phyloP scores from a whole-genome alignment of 1,140 invertebrate species.

The Drepana arcuata region DNA sequence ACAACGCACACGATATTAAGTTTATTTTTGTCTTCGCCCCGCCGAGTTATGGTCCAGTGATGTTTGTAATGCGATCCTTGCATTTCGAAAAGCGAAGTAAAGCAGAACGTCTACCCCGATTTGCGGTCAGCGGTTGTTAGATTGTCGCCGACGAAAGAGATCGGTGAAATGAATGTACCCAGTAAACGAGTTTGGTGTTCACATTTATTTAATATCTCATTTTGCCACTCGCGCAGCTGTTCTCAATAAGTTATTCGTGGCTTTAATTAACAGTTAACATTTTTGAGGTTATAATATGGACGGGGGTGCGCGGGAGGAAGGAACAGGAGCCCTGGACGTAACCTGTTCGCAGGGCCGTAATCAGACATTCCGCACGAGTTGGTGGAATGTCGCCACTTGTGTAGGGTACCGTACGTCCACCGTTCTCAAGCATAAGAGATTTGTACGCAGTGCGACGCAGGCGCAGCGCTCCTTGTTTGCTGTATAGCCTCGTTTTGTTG shows the following conservation, averaged over 20 bases:
- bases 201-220: conserved; percentile 21
- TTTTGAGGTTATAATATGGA: conserved; percentile 40
- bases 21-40: conserved; percentile 70
- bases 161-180: conserved; percentile 43
- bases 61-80: conserved; percentile 67
- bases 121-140: conserved; percentile 57
- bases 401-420: conserved; percentile 56
- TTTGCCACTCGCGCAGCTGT: conserved; percentile 29
- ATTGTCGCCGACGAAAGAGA: conserved; percentile 48
- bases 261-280: conserved; percentile 17
- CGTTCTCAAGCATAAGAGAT: conserved; percentile 57
- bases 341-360: conserved; percentile 59
- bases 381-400: conserved; percentile 59
- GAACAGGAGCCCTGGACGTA: conserved; percentile 44
- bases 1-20: conserved; percentile 66
- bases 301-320: conserved; percentile 42
- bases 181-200: conserved; percentile 41
- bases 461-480: conserved; percentile 31
- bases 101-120: conserved; percentile 51
- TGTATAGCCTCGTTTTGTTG: conserved; percentile 43
- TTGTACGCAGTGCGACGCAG: conserved; percentile 48
- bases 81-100: conserved; percentile 62
- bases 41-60: conserved; percentile 68
- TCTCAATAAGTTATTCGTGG: conserved; percentile 27
- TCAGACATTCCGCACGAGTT: conserved; percentile 49